These are phyloP conservation scores for Leptopilina myrica DNA, from an alignment of 2,888 invertebrate species.

Conservation along the genomic window DNA sequence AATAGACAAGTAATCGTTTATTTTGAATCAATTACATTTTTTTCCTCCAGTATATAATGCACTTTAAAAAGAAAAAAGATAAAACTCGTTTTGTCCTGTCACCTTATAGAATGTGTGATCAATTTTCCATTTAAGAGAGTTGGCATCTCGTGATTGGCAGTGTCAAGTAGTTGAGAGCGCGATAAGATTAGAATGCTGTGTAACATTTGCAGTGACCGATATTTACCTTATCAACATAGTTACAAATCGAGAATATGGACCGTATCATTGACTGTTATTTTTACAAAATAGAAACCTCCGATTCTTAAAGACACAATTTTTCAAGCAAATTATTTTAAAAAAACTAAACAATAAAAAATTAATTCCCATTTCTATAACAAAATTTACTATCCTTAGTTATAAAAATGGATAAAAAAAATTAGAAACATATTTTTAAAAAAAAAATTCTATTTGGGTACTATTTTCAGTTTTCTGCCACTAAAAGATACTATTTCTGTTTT, in stretches of 20 bases:
- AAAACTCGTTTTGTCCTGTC: background rate
- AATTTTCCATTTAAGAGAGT: constrained; percentile 31
- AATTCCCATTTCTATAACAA: no score
- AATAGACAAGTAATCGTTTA: no score
- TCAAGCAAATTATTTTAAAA: background rate
- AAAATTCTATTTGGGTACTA: no score
- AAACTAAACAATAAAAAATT: background rate
- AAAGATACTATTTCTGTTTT: no score
- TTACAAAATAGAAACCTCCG: background rate
- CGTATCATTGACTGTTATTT: constrained; percentile 12
- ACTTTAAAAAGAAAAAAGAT: background rate
- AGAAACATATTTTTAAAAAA: no score
- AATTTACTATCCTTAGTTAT: no score
- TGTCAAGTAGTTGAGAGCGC: constrained; percentile 32
- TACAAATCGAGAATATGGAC: constrained; percentile 15
- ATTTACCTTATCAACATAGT: constrained; percentile 29
- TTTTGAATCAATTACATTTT: no score
- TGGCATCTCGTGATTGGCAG: constrained; percentile 39
- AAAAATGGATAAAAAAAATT: no score
- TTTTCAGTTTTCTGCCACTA: no score
- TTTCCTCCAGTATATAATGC: no score
- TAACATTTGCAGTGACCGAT: constrained; percentile 33
- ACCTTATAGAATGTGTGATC: constrained; percentile 31
- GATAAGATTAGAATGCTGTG: constrained; percentile 38
- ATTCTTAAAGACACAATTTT: background rate